Evolutionary conservation across 2,113 vertebrate genomes (phyloP).

Genomic region (Maccullochella peelii): DNA sequence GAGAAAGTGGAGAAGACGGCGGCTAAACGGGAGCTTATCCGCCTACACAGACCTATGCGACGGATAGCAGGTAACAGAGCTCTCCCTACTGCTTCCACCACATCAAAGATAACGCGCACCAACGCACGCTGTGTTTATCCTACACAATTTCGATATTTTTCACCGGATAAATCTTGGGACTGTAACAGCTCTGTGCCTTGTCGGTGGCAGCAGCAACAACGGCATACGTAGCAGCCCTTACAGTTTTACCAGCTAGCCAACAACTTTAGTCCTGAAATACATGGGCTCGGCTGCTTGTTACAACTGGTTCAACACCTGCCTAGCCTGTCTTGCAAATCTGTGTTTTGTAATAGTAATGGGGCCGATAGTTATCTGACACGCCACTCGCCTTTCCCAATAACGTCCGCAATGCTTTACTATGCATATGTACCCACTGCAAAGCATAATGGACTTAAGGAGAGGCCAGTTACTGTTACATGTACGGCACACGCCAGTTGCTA

Average conservation of each 20-base stretch:
- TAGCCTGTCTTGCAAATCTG: neutral
- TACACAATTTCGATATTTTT: neutral
- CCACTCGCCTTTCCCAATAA: conserved; percentile 2
- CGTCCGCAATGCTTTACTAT: neutral
- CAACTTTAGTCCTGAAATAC: conserved; percentile 41
- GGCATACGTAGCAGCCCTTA: conserved; percentile 32
- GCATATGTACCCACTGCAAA: neutral
- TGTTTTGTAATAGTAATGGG: neutral
- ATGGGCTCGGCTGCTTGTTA: neutral
- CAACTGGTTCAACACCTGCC: conserved; percentile 23
- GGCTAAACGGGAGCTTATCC: conserved; percentile 61
- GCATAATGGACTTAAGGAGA: neutral
- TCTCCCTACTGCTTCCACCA: neutral
- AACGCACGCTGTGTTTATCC: neutral
- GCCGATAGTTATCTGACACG: neutral
- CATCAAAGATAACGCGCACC: neutral
- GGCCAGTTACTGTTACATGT: neutral
- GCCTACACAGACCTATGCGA: conserved; percentile 79
- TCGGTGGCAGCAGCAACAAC: conserved; percentile 16
- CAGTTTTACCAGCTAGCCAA: neutral
- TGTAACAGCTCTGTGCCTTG: conserved; percentile 22
- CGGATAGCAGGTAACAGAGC: conserved; percentile 77
- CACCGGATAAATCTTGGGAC: conserved; percentile 19
- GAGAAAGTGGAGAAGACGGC: conserved; percentile 79
- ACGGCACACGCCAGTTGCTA: neutral